Base-by-base conservation (phyloP, 1,140 invertebrate genomes). In the Caerostris extrusa region DNA sequence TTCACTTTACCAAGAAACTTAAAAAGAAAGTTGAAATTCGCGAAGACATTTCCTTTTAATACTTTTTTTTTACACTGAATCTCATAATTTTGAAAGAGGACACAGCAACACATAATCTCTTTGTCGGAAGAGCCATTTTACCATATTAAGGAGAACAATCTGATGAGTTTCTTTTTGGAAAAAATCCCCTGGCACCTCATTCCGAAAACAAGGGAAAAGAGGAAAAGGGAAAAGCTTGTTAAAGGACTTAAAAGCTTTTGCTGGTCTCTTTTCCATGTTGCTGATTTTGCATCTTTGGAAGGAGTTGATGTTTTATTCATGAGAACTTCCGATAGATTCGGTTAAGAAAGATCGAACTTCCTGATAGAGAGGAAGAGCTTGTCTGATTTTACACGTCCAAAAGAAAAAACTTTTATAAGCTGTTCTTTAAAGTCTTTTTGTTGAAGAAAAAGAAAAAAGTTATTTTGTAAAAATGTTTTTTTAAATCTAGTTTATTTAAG, bases 211-310 rank as follows among this genome's bases (percentile, higher is more conserved):
- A 69, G 56, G 17, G 53, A 71, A 89, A 55, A 53, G 56, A 12
- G 64, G 7, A 58, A 61, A 60, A 60, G n/a, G 12, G 57, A 58
- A 90, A 90, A 60, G 56, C 69, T 81, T 90, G 69, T 90, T 90
- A 90, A 90, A 81, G 19, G 89, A 81, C 69, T 90, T 90, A 90
- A 90, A 90, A 90, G 89, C 89, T 81, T 90, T 90, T 81, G 67
- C 89, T 81, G 69, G 89, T 90, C 64, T 69, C 87, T 71, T 90
- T n/a, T 81, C n/a, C 71, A 17, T 77, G 67, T 81, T 90, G 89
- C 89, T 90, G 89, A 90, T 90, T 90, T 90, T 90, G 89, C 89
- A 90, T 90, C 89, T 90, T 81, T 81, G 12, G n/a, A 61, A 55
- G 82, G 55, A 58, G 56, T 81, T 34, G 55, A 81, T 90, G 69